Base-by-base conservation (phyloP, 2,888 invertebrate species). In the Tryphoninae sp. region DNA sequence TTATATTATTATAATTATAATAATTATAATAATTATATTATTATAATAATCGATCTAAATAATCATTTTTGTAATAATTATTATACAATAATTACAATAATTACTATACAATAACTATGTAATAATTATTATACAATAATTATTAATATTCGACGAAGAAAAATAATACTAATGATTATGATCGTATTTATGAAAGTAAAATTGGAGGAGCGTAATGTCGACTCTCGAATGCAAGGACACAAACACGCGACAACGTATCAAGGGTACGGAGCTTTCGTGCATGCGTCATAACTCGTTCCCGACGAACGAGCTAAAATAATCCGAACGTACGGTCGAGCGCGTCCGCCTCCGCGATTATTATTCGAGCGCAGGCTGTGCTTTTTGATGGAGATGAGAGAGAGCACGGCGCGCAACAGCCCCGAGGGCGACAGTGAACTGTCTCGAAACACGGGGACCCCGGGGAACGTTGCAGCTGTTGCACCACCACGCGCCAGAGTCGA, bases 371-470 rank as follows among this genome's bases (percentile, higher is more conserved):
- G 59, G 33, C 33, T 33, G 33, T 33, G 64, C 23, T 53, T 55
- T 72, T 73, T 51, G 26, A 64, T 62, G 69, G 53, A 68, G 62
- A 64, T 55, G 62, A 68, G 61, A 33, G 61, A 72, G 45, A 11
- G 45, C 9, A 13, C 9, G 45, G 7, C 13, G 45, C 45, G 13
- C 45, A 45, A 42, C 19, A 51, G 72, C 72, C 75, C 16, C 55
- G 62, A 61, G 53, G 77, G 67, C 72, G 80, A 72, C 80, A 68
- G 72, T 80, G 76, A 81, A 81, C 80, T 77, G 80, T 81, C 71
- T 68, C 49, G 19, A 55, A 16, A 55, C 16, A 19, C 22, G 40
- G 73, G 42, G 33, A 23, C 53, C 33, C 33, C 33, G 33, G 42
- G 53, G 75, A 42, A 33, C 26, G 11, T 62, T 49, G 77, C 77